These are phyloP conservation scores for Amphipyra berbera DNA, from an alignment of 2,888 invertebrate species.

Conservation along the genomic window DNA sequence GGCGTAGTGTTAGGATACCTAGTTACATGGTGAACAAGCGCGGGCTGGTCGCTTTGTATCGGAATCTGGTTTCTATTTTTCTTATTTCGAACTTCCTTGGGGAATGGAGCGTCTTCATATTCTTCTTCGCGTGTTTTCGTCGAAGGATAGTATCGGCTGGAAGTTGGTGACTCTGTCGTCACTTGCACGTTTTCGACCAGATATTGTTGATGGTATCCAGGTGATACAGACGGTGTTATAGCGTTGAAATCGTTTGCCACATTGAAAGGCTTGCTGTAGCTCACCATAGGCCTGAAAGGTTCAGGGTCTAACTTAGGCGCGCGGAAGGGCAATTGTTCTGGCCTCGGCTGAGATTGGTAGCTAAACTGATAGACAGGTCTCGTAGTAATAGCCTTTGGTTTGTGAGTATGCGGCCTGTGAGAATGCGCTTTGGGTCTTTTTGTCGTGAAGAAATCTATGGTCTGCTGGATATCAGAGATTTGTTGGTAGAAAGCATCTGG, in stretches of 20 bases:
- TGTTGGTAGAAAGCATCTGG: constrained; percentile 91
- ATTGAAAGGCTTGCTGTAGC: constrained; percentile 88
- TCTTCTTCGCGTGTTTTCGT: constrained; percentile 85
- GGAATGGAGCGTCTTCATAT: constrained; percentile 76
- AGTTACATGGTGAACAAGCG: constrained; percentile 71
- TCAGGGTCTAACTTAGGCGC: constrained; percentile 89
- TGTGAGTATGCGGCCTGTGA: constrained; percentile 78
- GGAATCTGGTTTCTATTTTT: constrained; percentile 78
- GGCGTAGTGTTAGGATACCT: constrained; percentile 86
- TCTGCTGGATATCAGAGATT: constrained; percentile 91
- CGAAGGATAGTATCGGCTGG: constrained; percentile 87
- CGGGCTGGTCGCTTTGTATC: constrained; percentile 78
- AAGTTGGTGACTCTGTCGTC: constrained; percentile 87
- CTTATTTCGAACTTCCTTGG: constrained; percentile 74
- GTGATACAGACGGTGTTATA: constrained; percentile 79
- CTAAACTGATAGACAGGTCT: constrained; percentile 93
- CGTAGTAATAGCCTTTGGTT: constrained; percentile 87
- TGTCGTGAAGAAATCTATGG: constrained; percentile 91
- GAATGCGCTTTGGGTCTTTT: constrained; percentile 88
- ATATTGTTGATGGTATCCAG: constrained; percentile 83
- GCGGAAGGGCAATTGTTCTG: constrained; percentile 83
- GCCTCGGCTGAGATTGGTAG: constrained; percentile 90
- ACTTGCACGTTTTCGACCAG: constrained; percentile 84
- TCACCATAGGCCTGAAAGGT: constrained; percentile 92
- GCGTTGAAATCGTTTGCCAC: constrained; percentile 83